These are phyloP conservation scores for Acheta domesticus DNA, from an alignment of 2,888 invertebrate species.

Conservation along the genomic window DNA sequence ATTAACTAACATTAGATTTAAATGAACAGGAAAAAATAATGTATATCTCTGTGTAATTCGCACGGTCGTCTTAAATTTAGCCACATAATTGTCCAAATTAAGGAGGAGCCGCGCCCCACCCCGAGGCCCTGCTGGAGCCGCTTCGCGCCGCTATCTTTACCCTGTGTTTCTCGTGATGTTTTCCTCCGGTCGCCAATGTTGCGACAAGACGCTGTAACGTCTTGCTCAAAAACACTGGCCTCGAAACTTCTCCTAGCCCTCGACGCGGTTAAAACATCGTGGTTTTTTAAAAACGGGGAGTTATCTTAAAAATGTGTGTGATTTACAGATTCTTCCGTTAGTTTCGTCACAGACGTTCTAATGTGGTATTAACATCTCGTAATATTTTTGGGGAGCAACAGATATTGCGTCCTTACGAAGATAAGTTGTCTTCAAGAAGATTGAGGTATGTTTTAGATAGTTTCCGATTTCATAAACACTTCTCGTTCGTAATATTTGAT, in stretches of 20 bases:
- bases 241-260: background rate
- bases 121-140: background rate
- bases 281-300: too few relatives aligned
- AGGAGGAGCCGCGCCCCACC: background rate
- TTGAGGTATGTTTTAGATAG: too few relatives aligned
- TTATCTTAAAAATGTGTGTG: too few relatives aligned
- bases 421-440: too few relatives aligned
- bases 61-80: slow-evolving; percentile 11
- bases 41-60: background rate
- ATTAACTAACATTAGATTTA: slow-evolving; percentile 18
- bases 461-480: too few relatives aligned
- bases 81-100: slow-evolving; percentile 18
- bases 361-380: too few relatives aligned
- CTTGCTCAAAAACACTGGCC: background rate
- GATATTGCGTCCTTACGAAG: too few relatives aligned
- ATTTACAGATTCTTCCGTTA: too few relatives aligned
- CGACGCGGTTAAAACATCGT: too few relatives aligned
- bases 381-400: too few relatives aligned
- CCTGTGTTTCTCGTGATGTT: background rate
- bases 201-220: background rate
- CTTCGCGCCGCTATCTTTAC: background rate
- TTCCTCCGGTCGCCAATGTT: background rate
- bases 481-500: too few relatives aligned
- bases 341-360: too few relatives aligned
- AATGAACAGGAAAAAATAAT: slow-evolving; percentile 7